Percentiles rank a stretch among this genome's conserved stretches.
phyloP scores from a whole-genome alignment of 2,113 vertebrate species.

The Leucosticte australis region DNA sequence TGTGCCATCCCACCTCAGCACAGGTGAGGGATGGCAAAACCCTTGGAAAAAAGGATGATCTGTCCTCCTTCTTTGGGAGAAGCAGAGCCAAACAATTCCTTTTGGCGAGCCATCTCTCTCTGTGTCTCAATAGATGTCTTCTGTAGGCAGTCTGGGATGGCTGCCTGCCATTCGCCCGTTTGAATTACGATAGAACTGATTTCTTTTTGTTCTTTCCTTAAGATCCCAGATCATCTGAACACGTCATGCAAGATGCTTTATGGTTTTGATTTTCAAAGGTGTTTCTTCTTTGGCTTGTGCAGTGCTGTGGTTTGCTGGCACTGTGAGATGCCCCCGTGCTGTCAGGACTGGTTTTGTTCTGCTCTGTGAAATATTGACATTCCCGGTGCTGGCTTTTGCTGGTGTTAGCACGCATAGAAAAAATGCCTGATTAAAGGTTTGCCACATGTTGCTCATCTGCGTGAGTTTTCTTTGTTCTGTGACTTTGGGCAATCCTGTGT shows the following conservation, averaged over 20 bases:
- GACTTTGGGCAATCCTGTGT: background rate
- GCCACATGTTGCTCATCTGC: constrained; percentile 62
- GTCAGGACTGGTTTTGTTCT: constrained; percentile 28
- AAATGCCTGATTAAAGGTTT: constrained; percentile 38
- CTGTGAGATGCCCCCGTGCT: background rate
- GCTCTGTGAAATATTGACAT: background rate
- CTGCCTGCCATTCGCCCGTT: background rate
- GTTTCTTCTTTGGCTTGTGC: background rate
- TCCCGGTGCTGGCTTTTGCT: background rate
- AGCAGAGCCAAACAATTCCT: background rate
- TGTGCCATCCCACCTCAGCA: too few species aligned
- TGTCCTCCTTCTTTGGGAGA: background rate
- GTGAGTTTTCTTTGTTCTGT: constrained; percentile 26
- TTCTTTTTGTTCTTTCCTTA: background rate
- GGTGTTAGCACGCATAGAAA: background rate
- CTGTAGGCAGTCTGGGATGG: background rate
- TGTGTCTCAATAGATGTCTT: background rate
- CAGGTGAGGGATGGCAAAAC: background rate
- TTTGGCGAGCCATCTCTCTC: background rate
- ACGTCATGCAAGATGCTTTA: background rate
- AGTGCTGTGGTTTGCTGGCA: background rate
- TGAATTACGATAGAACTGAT: background rate
- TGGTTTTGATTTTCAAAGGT: background rate
- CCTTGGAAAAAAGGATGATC: background rate
- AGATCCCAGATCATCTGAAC: background rate